Evolutionary conservation across 1,140 invertebrate species (phyloP).

Genomic region (Aleiodes sp.): DNA sequence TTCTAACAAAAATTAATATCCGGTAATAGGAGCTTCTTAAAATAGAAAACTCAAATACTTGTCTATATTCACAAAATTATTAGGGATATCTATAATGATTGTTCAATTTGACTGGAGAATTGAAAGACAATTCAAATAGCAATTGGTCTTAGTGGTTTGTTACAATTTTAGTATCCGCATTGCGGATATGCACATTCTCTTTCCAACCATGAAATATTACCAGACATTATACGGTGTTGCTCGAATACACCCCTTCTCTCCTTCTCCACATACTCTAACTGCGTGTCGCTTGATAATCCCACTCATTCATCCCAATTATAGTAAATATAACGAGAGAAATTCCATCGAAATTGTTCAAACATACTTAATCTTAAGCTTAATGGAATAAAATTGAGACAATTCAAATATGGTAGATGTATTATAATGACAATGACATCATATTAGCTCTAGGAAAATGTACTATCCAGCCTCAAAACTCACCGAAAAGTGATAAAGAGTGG

Average conservation of each 20-base stretch:
- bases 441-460: no score
- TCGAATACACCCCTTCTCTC: neutral
- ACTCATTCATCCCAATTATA: constrained; percentile 32
- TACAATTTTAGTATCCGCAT: constrained; percentile 32
- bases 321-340: neutral
- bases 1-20: no score
- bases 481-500: constrained; percentile 15
- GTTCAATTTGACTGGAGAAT: neutral
- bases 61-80: no score
- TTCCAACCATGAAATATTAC: constrained; percentile 31
- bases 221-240: constrained; percentile 4
- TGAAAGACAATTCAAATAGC: neutral
- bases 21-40: no score
- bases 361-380: neutral
- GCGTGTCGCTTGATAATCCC: constrained; percentile 27
- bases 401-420: no score
- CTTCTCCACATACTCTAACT: neutral
- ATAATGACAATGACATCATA: no score
- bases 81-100: no score
- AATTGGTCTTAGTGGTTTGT: constrained; percentile 17
- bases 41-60: no score
- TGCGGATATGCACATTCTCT: constrained; percentile 29
- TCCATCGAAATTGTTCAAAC: neutral
- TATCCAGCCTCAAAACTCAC: neutral
- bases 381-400: no score